Conservation (phyloP, 2,888 invertebrate species). For the Cheilosia vulpina region DNA sequence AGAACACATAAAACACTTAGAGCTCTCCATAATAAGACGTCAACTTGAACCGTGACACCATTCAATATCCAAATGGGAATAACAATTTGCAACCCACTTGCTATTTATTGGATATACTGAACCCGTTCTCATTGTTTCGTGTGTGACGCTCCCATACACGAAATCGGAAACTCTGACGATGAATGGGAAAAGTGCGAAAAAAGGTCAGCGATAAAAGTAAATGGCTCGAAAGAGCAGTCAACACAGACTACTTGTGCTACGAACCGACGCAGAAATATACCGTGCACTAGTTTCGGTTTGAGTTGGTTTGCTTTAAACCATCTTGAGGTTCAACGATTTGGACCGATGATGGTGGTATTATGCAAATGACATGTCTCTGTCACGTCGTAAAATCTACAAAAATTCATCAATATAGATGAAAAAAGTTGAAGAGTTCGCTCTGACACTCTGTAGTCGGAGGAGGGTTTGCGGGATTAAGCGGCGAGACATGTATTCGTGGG, state of each 20-base stretch:
- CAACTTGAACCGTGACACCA: slow-evolving; percentile 7
- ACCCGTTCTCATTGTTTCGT: slow-evolving; percentile 6
- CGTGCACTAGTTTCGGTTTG: background rate
- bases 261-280: background rate
- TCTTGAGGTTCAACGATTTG: slow-evolving; percentile 12
- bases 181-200: background rate
- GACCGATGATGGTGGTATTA: background rate
- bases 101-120: slow-evolving; percentile 23
- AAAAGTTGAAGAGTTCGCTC: too few species aligned
- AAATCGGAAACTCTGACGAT: background rate
- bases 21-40: slow-evolving; percentile 6
- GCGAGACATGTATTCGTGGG: too few species aligned
- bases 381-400: background rate
- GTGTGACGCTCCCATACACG: background rate
- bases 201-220: slow-evolving; percentile 35
- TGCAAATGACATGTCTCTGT: background rate
- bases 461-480: too few species aligned
- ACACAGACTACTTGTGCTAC: slow-evolving; percentile 2
- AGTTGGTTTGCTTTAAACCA: background rate
- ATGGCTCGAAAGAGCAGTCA: background rate
- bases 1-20: background rate
- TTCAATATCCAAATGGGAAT: background rate
- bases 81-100: slow-evolving; percentile 37
- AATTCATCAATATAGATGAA: background rate
- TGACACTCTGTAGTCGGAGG: too few species aligned